A percentile compares a stretch with the other conserved stretches of the same genome.
phyloP scores from a whole-genome alignment of 2,888 invertebrate species.

The Patella pellucida region DNA sequence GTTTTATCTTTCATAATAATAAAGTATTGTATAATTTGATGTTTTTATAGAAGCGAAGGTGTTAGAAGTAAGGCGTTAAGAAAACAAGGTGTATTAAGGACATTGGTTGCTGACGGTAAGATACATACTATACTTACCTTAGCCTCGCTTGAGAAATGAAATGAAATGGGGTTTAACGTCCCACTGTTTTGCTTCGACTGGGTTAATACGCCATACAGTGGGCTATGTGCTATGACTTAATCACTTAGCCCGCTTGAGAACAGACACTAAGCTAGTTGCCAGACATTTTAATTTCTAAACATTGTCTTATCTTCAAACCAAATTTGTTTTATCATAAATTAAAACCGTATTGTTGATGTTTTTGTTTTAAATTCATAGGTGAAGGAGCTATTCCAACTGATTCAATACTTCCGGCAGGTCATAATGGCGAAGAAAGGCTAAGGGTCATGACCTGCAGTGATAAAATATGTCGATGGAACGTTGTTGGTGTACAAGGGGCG shows the following conservation, averaged over 20 bases:
- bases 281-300: no score
- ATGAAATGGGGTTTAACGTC: no score
- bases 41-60: constrained; percentile 33
- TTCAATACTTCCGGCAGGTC: constrained; percentile 36
- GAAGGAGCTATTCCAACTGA: constrained; percentile 46
- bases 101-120: constrained; percentile 45
- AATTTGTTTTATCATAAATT: background rate
- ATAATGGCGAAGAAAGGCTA: constrained; percentile 42
- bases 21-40: background rate
- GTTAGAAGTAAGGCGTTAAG: constrained; percentile 40
- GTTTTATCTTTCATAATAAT: no score
- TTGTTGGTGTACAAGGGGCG: constrained; percentile 90
- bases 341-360: background rate
- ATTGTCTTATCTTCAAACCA: background rate
- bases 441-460: constrained; percentile 97
- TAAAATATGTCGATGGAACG: constrained; percentile 94
- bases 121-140: no score
- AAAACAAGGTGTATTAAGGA: constrained; percentile 42
- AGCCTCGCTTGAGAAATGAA: no score
- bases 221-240: no score
- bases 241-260: no score
- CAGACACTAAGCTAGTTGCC: no score
- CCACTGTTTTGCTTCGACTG: no score
- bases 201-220: no score
- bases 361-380: constrained; percentile 23